Conservation (phyloP, 1,140 invertebrate genomes). For the Pseudomyrmex gracilis region DNA sequence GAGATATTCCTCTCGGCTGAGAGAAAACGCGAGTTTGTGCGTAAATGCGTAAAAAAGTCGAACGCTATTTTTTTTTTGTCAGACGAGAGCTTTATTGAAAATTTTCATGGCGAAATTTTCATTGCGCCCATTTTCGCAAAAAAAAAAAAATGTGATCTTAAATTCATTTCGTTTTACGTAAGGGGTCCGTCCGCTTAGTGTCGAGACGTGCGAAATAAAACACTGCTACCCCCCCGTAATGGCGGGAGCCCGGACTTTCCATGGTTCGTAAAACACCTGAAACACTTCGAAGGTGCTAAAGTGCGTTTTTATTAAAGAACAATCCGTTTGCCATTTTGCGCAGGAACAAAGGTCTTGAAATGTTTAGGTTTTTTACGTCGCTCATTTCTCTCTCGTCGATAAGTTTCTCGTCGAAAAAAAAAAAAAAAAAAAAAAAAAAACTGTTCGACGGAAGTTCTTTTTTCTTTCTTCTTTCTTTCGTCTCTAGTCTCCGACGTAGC, state of each 20-base stretch:
- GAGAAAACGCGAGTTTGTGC: neutral
- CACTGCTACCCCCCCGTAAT: conserved; percentile 6
- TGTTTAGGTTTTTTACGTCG: neutral
- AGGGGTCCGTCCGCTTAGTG: conserved; percentile 3
- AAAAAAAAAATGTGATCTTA: neutral
- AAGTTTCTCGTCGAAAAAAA: too few relatives aligned
- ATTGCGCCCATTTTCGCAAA: too few relatives aligned
- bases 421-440: too few relatives aligned
- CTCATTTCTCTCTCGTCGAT: neutral
- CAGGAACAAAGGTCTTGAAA: neutral
- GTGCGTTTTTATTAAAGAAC: conserved; percentile 22
- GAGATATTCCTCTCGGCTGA: neutral
- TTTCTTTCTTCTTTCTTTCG: too few relatives aligned
- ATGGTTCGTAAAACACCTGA: conserved; percentile 21
- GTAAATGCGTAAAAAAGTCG: neutral
- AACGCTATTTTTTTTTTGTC: neutral
- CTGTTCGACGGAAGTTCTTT: too few relatives aligned
- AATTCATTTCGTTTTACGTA: conserved; percentile 36
- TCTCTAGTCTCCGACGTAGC: neutral
- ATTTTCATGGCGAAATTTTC: neutral
- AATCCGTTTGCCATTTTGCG: conserved; percentile 1
- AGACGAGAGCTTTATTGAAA: neutral
- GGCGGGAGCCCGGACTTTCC: neutral
- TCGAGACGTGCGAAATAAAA: conserved; percentile 23
- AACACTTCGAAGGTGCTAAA: conserved; percentile 13